phyloP scores from a whole-genome alignment of 2,797 vertebrate species.

The Notolepis coatsorum region DNA sequence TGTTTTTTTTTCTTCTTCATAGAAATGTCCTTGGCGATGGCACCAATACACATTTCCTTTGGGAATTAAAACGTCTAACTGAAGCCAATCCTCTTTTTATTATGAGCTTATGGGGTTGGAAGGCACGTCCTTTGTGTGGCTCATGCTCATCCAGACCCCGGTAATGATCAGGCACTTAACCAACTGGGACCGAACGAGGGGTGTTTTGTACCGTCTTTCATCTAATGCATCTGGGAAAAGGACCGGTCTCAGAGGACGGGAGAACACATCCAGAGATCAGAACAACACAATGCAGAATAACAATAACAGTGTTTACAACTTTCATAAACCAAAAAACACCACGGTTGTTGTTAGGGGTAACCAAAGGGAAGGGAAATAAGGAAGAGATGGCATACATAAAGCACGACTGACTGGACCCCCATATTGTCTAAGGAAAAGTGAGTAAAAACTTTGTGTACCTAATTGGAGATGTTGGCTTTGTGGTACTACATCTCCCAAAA shows the following conservation, averaged over 20 bases:
- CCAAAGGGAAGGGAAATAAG: conserved; percentile 65
- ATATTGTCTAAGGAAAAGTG: conserved; percentile 6
- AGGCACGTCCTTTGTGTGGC: conserved; percentile 74
- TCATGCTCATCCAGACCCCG: conserved; percentile 79
- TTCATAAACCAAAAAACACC: conserved; percentile 76
- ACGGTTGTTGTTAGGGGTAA: conserved; percentile 54
- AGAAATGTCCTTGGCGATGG: conserved; percentile 43
- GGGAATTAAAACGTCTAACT: conserved; percentile 60
- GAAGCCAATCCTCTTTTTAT: conserved; percentile 69
- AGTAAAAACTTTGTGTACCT: conserved; percentile 7
- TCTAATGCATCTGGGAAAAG: conserved; percentile 77
- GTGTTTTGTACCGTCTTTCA: conserved; percentile 80
- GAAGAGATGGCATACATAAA: conserved; percentile 43
- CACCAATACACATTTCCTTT: conserved; percentile 60
- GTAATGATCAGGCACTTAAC: conserved; percentile 82
- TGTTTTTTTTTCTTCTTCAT: conserved; percentile 17
- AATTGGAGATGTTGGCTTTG: conserved; percentile 3
- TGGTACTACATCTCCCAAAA: conserved; percentile 25
- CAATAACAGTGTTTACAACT: conserved; percentile 76
- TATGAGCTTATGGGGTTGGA: conserved; percentile 72
- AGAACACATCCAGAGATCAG: conserved; percentile 75
- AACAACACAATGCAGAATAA: conserved; percentile 72
- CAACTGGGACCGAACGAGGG: conserved; percentile 82
- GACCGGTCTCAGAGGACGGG: conserved; percentile 75
- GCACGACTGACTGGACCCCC: conserved; percentile 20